Percentiles rank a stretch among this genome's conserved stretches.
phyloP scores from a whole-genome alignment of 2,888 invertebrate species.

The Schizaphis graminum region DNA sequence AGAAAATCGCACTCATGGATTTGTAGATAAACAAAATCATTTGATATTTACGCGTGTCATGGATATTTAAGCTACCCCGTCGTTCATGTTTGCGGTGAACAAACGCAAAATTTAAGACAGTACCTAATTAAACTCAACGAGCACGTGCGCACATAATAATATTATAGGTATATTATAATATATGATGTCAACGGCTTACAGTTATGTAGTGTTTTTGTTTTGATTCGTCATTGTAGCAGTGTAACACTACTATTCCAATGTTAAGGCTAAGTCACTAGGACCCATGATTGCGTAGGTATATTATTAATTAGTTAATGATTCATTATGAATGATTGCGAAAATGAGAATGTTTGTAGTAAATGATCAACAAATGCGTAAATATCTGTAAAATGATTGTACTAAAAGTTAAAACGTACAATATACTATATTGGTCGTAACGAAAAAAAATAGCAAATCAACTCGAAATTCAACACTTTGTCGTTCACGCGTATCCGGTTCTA shows the following conservation, averaged over 20 bases:
- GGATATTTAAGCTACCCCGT: neutral
- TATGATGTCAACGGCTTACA: neutral
- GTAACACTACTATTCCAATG: neutral
- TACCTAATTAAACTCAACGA: neutral
- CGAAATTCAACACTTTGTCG: neutral
- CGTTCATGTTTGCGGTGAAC: neutral
- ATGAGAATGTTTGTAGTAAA: neutral
- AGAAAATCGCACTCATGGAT: neutral
- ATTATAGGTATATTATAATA: neutral
- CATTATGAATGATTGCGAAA: neutral
- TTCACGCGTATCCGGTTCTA: neutral
- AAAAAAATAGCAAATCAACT: neutral
- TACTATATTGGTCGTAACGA: neutral
- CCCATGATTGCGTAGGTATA: neutral
- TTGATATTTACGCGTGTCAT: neutral
- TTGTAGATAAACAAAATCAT: neutral
- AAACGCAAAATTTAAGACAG: neutral
- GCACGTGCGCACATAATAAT: neutral
- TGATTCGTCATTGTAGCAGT: neutral
- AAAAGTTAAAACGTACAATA: neutral
- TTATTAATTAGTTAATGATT: neutral
- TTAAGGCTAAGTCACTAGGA: neutral
- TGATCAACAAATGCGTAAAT: neutral
- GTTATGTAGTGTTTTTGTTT: neutral
- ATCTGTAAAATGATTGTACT: neutral